Conservation (phyloP, 2,797 vertebrate genomes). For the Hirundo rustica region DNA sequence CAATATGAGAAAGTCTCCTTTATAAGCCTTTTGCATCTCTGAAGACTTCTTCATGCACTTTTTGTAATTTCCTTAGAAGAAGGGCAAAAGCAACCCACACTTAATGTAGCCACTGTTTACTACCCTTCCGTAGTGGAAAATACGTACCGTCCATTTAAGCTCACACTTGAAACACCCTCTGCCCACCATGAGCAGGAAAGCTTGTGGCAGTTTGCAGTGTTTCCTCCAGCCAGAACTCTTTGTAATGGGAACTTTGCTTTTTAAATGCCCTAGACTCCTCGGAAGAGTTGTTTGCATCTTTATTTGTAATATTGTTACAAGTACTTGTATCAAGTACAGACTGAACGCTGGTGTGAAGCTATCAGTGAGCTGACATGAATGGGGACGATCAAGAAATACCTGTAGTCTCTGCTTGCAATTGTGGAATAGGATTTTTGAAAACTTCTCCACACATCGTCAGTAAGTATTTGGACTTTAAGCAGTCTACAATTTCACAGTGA, state of each 20-base stretch:
- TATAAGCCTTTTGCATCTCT: not conserved
- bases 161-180: not conserved
- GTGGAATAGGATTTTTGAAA: not conserved
- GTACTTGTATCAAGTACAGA: not conserved
- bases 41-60: not conserved
- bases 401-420: not conserved
- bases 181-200: not conserved
- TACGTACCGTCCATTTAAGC: not conserved
- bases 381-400: not conserved
- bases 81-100: not conserved
- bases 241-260: not conserved
- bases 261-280: not conserved
- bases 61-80: not conserved
- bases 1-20: not conserved
- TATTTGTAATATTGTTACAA: not conserved
- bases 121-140: not conserved
- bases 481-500: not conserved
- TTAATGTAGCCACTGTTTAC: not conserved
- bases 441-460: not conserved
- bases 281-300: not conserved
- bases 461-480: not conserved
- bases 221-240: not conserved
- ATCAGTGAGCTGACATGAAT: rapidly evolving
- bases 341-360: not conserved
- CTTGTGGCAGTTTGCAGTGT: not conserved